Base-by-base conservation (phyloP, 2,113 vertebrate species). In the Strix aluco region DNA sequence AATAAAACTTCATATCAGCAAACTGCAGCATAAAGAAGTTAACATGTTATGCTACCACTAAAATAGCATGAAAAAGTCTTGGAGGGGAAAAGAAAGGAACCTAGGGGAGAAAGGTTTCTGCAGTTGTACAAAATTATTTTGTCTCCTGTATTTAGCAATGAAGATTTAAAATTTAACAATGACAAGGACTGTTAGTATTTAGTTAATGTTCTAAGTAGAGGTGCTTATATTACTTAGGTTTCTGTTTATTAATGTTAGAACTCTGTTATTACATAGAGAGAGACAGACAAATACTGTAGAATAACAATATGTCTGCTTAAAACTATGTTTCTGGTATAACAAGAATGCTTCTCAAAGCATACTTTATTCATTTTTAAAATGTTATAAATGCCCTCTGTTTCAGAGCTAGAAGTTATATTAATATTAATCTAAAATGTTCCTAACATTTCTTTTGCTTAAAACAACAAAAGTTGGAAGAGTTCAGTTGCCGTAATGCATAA, bases 1-100 rank as follows among this genome's bases (percentile, higher is more conserved):
- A 96, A 95, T 97, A 86, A 78, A 94, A 96, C 69, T 74, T 93
- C 88, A 5, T 94, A 73, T 97, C 93, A 96, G 90, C 94, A 91
- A 95, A 94, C 82, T 93, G 92, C 79, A 95, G 86, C 90, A 96
- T 83, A 94, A 96, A 92, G 80, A 94, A 66, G 20, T 72, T 77
- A 94, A 90, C 27, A n/a, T 36, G 67, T 73, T 96, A 74, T 66
- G 61, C 71, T 96, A 57, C 65, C 88, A 93, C 90, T 96, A 96
- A 97, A 96, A 95, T 54, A 96, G 75, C 88, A 92, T 90, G 85
- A 81, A 92, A 78, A 89, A 80, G 12, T 71, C 95, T 96, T 91
- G 59, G 67, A 93, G 72, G 23, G 63, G 44, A 81, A 94, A 97
- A 95, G n/a, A 94, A 94, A 89, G 88, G 71, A 92, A 96, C 87